Conservation (phyloP, 2,888 invertebrate genomes). For the Sisyra terminalis region DNA sequence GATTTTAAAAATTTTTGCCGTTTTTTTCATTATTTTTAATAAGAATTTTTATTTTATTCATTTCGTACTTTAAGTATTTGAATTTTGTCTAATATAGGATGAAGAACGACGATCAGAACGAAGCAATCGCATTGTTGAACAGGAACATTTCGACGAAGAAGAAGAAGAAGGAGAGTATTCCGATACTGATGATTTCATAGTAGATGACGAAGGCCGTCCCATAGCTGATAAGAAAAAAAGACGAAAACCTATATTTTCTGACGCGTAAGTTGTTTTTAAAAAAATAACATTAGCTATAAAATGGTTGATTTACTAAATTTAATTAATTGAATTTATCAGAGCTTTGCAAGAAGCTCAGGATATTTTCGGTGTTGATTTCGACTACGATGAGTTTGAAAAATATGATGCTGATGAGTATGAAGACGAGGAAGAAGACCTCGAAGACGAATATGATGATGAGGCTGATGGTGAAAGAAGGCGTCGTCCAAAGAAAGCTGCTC, state of each 20-base stretch:
- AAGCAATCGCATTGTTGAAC: conserved; percentile 40
- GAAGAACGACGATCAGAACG: conserved; percentile 61
- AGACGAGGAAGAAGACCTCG: conserved; percentile 64
- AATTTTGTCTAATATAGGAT: conserved; percentile 35
- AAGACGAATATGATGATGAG: conserved; percentile 60
- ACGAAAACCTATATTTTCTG: conserved; percentile 66
- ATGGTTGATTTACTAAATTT: not conserved
- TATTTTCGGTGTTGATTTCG: conserved; percentile 98
- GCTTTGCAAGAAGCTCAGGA: conserved; percentile 96
- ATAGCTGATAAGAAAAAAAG: conserved; percentile 68
- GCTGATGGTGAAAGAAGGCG: conserved; percentile 28
- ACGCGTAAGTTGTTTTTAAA: conserved; percentile 47
- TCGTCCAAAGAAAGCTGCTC: conserved; percentile 55
- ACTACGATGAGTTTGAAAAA: conserved; percentile 78
- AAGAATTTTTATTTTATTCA: too few species aligned
- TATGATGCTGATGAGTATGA: conserved; percentile 77
- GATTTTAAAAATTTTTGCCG: too few species aligned
- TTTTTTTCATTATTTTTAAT: not conserved
- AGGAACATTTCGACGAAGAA: conserved; percentile 56
- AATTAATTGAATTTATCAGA: too few species aligned
- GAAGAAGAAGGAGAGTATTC: conserved; percentile 66
- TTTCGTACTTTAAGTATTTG: not conserved
- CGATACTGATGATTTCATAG: conserved; percentile 93
- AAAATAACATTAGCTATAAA: conserved; percentile 3
- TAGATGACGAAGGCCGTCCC: conserved; percentile 86